Percentiles rank a stretch among this genome's conserved stretches.
Conservation (phyloP, 2,113 vertebrate genomes). For the Leuciscus idus region DNA sequence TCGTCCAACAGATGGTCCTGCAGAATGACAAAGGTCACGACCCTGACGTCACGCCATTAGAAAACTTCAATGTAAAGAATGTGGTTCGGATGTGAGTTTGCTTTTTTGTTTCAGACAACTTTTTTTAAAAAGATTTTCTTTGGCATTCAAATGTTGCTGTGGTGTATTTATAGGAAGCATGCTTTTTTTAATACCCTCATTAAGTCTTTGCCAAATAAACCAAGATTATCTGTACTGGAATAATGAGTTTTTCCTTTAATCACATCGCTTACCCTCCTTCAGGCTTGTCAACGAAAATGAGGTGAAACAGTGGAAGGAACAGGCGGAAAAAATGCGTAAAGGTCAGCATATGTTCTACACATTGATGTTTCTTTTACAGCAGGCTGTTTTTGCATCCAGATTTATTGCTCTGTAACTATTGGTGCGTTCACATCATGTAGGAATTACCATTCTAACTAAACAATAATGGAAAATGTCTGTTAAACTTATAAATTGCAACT, state of each 20-base stretch:
- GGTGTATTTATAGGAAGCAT: neutral
- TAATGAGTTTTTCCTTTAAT: slow-evolving; percentile 4
- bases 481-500: neutral
- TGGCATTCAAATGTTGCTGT: neutral
- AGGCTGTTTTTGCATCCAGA: neutral
- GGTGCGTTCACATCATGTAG: neutral
- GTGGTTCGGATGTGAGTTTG: slow-evolving; percentile 94
- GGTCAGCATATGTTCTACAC: slow-evolving; percentile 69
- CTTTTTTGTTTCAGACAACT: neutral
- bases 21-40: slow-evolving; percentile 98
- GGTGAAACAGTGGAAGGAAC: slow-evolving; percentile 99
- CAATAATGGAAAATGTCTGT: neutral
- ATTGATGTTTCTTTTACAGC: neutral
- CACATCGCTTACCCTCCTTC: slow-evolving; percentile 31
- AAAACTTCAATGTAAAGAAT: slow-evolving; percentile 99
- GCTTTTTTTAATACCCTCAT: neutral
- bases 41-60: slow-evolving; percentile 92
- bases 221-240: slow-evolving; percentile 30
- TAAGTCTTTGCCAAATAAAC: neutral
- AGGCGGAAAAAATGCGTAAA: slow-evolving; percentile 99
- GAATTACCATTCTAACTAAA: neutral
- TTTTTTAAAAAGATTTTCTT: neutral
- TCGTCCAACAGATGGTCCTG: slow-evolving; percentile 97
- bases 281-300: slow-evolving; percentile 99
- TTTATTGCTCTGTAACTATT: neutral